Percentiles rank a stretch among this genome's conserved stretches.
These are phyloP conservation scores for Fukomys damarensis DNA, from an alignment of 2,113 vertebrate genomes.

Conservation along the genomic window DNA sequence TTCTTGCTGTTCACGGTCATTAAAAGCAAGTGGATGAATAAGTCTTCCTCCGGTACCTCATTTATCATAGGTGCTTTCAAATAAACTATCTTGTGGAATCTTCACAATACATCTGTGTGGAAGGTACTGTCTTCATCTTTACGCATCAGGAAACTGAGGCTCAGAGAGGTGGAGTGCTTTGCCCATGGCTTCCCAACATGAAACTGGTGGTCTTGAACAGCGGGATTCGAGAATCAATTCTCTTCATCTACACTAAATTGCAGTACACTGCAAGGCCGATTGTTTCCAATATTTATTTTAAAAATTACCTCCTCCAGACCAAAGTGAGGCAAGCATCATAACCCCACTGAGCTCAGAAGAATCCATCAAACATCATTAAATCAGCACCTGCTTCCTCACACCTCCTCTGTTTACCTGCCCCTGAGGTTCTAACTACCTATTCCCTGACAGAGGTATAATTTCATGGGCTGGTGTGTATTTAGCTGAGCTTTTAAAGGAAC, in stretches of 20 bases:
- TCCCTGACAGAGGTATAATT: neutral
- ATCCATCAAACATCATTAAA: neutral
- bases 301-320: neutral
- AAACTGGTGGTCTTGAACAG: neutral
- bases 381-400: neutral
- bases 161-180: neutral
- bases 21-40: neutral
- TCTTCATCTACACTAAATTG: neutral
- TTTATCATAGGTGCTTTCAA: neutral
- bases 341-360: neutral
- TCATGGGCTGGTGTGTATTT: neutral
- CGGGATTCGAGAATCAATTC: neutral
- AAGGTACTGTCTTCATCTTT: neutral
- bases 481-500: slow-evolving; percentile 25
- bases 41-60: neutral
- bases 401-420: neutral
- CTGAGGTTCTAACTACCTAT: neutral
- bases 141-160: neutral
- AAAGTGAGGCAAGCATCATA: neutral
- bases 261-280: neutral
- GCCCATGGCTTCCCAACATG: neutral
- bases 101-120: neutral
- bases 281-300: neutral
- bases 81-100: neutral
- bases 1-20: neutral